Evolutionary conservation across 1,140 invertebrate species (phyloP).

Genomic region (Euura saliciscinereae): DNA sequence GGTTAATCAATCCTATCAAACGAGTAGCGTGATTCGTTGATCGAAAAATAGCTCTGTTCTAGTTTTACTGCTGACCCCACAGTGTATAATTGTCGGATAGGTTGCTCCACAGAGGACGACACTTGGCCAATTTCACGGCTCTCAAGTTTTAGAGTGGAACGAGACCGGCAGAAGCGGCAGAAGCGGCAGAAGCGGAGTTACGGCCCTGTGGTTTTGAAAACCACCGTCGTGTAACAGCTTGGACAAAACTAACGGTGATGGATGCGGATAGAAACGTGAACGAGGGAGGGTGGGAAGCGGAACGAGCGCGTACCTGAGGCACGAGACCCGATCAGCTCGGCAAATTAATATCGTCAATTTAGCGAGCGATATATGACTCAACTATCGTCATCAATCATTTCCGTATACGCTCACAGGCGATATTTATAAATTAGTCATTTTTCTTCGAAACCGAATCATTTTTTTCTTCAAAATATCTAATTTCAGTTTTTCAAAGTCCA

Average conservation of each 20-base stretch:
- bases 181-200: background rate
- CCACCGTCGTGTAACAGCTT: background rate
- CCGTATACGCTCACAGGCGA: too few species aligned
- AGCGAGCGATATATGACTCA: background rate
- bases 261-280: background rate
- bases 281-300: too few species aligned
- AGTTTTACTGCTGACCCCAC: background rate
- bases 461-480: too few species aligned
- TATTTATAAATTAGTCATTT: too few species aligned
- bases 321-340: background rate
- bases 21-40: too few species aligned
- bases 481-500: too few species aligned
- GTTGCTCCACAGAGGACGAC: background rate
- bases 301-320: too few species aligned
- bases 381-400: too few species aligned
- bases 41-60: too few species aligned
- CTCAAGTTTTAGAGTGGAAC: background rate
- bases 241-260: conserved; percentile 2
- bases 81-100: background rate
- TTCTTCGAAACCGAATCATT: too few species aligned
- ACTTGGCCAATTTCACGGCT: conserved; percentile 2
- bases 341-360: background rate
- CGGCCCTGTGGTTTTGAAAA: background rate
- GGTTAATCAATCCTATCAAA: too few species aligned
- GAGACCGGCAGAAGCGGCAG: too few species aligned